Evolutionary conservation across 2,888 invertebrate species (phyloP).

Genomic region (Tanypteryx hageni): DNA sequence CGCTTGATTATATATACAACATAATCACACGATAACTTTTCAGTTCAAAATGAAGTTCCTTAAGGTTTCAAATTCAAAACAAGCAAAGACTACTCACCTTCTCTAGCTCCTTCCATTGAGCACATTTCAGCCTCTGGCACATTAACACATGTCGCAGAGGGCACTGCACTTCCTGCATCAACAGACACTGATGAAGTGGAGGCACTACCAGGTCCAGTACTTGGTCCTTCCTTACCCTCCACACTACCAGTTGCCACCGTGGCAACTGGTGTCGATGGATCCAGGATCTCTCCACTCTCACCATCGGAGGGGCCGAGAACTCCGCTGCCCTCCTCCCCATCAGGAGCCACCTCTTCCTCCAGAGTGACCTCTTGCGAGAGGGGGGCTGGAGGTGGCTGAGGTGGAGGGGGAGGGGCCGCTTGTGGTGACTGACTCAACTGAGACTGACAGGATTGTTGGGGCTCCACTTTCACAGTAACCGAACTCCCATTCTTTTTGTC

Average conservation of each 20-base stretch:
- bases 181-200: slow-evolving; percentile 25
- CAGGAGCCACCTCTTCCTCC: slow-evolving; percentile 60
- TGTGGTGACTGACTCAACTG: background rate
- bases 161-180: slow-evolving; percentile 27
- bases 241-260: slow-evolving; percentile 28
- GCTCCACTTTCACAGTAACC: slow-evolving; percentile 65
- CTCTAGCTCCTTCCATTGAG: slow-evolving; percentile 47
- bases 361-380: slow-evolving; percentile 56
- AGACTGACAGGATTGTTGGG: background rate
- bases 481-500: slow-evolving; percentile 68
- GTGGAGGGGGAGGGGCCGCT: slow-evolving; percentile 25
- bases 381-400: background rate
- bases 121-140: slow-evolving; percentile 65
- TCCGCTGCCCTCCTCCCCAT: slow-evolving; percentile 50
- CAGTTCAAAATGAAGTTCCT: too few species aligned
- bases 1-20: background rate
- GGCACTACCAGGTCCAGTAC: slow-evolving; percentile 24
- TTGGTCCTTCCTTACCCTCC: slow-evolving; percentile 39
- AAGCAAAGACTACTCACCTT: slow-evolving; percentile 28
- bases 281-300: slow-evolving; percentile 40
- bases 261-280: slow-evolving; percentile 36
- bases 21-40: too few species aligned
- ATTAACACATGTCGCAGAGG: slow-evolving; percentile 16
- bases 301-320: slow-evolving; percentile 52
- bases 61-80: background rate